phyloP scores from a whole-genome alignment of 2,888 invertebrate genomes.

The Tolmerus cingulatus region DNA sequence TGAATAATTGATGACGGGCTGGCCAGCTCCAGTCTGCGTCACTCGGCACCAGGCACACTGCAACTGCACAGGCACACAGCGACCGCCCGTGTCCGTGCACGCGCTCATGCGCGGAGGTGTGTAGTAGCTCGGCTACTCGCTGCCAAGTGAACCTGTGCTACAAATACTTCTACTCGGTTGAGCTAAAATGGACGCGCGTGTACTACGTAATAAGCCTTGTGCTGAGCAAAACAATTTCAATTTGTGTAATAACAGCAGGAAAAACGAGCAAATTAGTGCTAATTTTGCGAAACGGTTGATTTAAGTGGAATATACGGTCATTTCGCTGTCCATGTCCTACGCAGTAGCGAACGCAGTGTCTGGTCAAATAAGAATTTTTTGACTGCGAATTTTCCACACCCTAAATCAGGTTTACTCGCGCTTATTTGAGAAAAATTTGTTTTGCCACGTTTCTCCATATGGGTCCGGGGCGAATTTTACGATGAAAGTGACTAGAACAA shows the following conservation, averaged over 20 bases:
- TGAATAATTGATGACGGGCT: background rate
- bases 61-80: background rate
- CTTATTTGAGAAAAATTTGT: conserved; percentile 27
- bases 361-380: background rate
- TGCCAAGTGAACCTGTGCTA: background rate
- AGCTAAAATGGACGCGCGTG: conserved; percentile 41
- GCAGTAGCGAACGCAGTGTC: background rate
- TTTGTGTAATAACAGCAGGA: conserved; percentile 6
- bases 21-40: background rate
- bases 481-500: conserved; percentile 6
- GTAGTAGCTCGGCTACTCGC: background rate
- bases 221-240: conserved; percentile 33
- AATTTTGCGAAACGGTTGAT: background rate
- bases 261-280: background rate
- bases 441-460: conserved; percentile 37
- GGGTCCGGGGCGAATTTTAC: background rate
- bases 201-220: conserved; percentile 41
- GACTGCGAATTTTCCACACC: conserved; percentile 39
- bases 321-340: background rate
- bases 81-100: background rate
- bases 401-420: conserved; percentile 33
- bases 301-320: background rate
- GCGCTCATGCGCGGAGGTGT: background rate
- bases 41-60: background rate
- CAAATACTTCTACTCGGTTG: background rate